Evolutionary conservation across 1,140 invertebrate species (phyloP).

Genomic region (Coelopa frigida): DNA sequence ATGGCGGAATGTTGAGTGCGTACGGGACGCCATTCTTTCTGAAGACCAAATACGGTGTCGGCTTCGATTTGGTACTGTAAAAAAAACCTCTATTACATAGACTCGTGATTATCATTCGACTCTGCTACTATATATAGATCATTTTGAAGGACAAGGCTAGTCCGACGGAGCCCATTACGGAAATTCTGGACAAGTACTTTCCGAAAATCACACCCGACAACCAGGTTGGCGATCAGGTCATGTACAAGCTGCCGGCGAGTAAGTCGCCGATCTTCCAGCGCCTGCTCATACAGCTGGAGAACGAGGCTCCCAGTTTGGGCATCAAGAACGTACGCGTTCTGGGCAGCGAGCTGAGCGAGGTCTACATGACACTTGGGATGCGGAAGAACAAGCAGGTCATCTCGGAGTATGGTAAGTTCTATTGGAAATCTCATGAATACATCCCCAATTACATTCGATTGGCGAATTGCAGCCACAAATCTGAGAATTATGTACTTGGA

Average conservation of each 20-base stretch:
- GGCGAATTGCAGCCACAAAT: too few relatives aligned
- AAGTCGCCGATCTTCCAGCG: slow-evolving; percentile 20
- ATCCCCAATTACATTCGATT: neutral
- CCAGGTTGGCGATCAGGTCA: slow-evolving; percentile 31
- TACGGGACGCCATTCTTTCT: slow-evolving; percentile 74
- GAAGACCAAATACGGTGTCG: slow-evolving; percentile 81
- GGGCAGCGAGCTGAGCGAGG: slow-evolving; percentile 26
- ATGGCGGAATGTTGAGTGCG: slow-evolving; percentile 26
- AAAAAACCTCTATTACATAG: neutral
- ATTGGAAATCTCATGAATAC: neutral
- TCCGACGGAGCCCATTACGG: slow-evolving; percentile 26
- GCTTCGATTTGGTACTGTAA: slow-evolving; percentile 66
- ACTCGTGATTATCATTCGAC: too few relatives aligned
- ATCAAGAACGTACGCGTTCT: slow-evolving; percentile 29
- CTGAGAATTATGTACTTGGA: too few relatives aligned
- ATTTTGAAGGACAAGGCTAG: slow-evolving; percentile 4
- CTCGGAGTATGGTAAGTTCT: slow-evolving; percentile 31
- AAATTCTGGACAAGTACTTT: slow-evolving; percentile 23
- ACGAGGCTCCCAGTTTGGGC: slow-evolving; percentile 24
- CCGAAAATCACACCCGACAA: slow-evolving; percentile 21
- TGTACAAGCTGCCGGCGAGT: slow-evolving; percentile 18
- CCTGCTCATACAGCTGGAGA: slow-evolving; percentile 32
- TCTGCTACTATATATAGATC: neutral
- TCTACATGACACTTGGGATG: slow-evolving; percentile 30
- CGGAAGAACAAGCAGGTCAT: slow-evolving; percentile 23